Evolutionary conservation across 2,113 vertebrate genomes (phyloP).

Genomic region (Ploceus nigricollis): DNA sequence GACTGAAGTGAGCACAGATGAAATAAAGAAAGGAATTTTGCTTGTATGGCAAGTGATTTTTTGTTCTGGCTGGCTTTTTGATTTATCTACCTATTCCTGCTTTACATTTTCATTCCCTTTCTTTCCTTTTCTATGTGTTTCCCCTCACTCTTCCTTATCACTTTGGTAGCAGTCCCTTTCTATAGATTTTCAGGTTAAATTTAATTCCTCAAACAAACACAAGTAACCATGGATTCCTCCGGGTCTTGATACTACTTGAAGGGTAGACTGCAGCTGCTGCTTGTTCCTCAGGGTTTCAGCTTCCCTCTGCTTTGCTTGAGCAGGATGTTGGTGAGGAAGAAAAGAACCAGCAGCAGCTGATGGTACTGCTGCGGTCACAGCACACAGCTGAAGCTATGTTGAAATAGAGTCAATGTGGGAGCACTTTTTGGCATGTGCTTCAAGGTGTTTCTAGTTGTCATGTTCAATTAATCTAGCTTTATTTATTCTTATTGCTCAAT

Average conservation of each 20-base stretch:
- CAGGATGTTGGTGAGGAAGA: neutral
- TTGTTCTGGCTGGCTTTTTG: neutral
- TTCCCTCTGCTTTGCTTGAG: neutral
- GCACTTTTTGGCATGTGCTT: neutral
- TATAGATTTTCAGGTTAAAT: neutral
- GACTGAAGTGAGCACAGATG: neutral
- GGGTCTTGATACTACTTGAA: neutral
- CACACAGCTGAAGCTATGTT: neutral
- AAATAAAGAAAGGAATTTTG: neutral
- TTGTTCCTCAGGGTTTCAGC: neutral
- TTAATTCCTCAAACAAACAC: neutral
- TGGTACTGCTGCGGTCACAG: neutral
- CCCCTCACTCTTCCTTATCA: neutral
- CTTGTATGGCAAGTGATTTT: neutral
- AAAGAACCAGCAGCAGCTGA: neutral
- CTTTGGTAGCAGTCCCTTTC: neutral
- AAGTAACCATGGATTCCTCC: neutral
- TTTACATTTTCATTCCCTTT: neutral
- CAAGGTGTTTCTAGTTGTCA: neutral
- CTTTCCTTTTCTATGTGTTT: neutral
- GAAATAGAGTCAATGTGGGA: neutral
- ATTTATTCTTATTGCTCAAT: neutral
- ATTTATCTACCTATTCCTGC: neutral
- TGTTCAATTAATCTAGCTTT: neutral
- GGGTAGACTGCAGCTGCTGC: neutral